These are phyloP conservation scores for Caenorhabditis sp. DNA, from an alignment of 2,888 invertebrate genomes.

Conservation along the genomic window DNA sequence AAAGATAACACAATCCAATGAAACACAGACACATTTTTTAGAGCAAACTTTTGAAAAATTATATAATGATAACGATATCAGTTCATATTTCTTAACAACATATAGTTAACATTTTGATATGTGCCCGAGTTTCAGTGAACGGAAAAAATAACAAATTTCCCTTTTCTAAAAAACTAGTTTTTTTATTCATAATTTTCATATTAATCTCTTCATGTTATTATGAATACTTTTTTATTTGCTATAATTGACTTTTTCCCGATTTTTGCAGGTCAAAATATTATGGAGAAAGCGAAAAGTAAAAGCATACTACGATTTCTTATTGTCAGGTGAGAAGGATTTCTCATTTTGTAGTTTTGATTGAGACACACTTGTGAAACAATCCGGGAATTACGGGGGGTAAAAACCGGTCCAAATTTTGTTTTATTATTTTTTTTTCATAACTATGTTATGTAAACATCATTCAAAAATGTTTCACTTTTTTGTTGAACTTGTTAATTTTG, in stretches of 20 bases:
- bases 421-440: neutral
- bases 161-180: neutral
- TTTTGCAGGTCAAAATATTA: neutral
- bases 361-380: no score
- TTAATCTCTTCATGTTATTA: neutral
- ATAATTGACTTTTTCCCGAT: neutral
- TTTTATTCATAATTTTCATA: constrained; percentile 1
- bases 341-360: neutral
- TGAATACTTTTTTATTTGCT: neutral
- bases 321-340: neutral
- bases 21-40: neutral
- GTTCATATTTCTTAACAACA: neutral
- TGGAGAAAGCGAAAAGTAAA: neutral
- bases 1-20: neutral
- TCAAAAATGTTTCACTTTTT: neutral
- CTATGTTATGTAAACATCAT: neutral
- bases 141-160: neutral
- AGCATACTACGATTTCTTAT: neutral
- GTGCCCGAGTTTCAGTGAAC: neutral
- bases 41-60: neutral
- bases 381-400: neutral
- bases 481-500: no score
- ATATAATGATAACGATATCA: neutral
- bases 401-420: neutral
- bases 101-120: neutral